Conservation (phyloP, 64 coral and sea anemone species). For the Astreopora myriophthalma region DNA sequence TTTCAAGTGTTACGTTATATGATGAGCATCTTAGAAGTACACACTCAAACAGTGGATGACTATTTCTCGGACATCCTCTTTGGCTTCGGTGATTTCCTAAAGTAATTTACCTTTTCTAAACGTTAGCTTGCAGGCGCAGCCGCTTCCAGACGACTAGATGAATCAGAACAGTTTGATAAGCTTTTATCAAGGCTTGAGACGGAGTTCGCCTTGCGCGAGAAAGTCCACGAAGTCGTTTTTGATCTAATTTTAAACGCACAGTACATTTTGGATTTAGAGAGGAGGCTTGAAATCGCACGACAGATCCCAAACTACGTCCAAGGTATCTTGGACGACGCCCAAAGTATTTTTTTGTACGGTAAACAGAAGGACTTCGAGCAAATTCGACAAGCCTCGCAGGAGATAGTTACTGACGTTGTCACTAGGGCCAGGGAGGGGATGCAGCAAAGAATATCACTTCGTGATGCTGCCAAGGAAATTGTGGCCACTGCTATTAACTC, state of each 20-base stretch:
- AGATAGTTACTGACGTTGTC: neutral
- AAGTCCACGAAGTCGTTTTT: constrained; percentile 11
- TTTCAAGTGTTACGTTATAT: too few relatives aligned
- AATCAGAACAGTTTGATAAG: neutral
- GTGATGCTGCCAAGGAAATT: neutral
- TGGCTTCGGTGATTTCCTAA: neutral
- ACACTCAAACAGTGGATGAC: too few relatives aligned
- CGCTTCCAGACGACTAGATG: neutral
- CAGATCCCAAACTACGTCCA: neutral
- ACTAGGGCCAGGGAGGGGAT: neutral
- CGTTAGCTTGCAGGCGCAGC: neutral
- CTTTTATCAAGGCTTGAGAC: neutral
- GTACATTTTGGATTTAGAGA: neutral
- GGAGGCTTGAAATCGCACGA: neutral
- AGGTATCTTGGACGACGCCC: neutral
- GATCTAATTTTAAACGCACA: neutral
- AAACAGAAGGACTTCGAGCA: neutral
- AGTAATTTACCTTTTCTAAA: neutral
- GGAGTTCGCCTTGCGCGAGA: constrained; percentile 13
- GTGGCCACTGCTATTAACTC: neutral
- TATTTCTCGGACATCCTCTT: too few relatives aligned
- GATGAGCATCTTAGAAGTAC: too few relatives aligned
- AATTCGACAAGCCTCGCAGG: neutral
- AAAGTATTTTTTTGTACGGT: neutral
- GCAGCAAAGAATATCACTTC: neutral